A percentile compares a stretch with the other conserved stretches of the same genome.
These are phyloP conservation scores for Arvicanthis niloticus DNA, from an alignment of 2,113 vertebrate species.

Conservation along the genomic window DNA sequence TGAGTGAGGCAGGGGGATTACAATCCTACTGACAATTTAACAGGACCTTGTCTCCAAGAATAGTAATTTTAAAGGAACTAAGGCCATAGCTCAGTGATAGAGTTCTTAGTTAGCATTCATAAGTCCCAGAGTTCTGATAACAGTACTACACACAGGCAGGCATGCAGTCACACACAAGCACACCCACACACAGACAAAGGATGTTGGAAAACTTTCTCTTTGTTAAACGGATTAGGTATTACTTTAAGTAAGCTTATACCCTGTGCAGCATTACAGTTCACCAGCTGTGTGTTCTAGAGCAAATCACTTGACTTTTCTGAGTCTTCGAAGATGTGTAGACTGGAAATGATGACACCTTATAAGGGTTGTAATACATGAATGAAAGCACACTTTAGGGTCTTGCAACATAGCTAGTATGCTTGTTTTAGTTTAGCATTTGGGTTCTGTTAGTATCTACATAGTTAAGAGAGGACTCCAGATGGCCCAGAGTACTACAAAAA, in stretches of 20 bases:
- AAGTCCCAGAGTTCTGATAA: not conserved
- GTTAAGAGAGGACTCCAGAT: not conserved
- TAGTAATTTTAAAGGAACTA: not conserved
- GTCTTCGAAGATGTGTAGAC: constrained; percentile 40
- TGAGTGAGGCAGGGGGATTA: not conserved
- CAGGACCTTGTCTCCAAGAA: not conserved
- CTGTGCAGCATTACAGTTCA: not conserved
- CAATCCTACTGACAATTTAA: not conserved
- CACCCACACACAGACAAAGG: not conserved
- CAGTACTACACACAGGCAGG: not conserved
- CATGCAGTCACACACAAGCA: not conserved
- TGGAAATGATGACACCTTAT: constrained; percentile 4
- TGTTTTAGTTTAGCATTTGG: not conserved
- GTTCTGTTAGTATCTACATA: not conserved
- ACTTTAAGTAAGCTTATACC: constrained; percentile 49
- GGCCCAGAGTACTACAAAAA: not conserved
- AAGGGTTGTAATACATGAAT: not conserved
- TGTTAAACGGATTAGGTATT: constrained; percentile 1
- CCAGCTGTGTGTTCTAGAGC: not conserved
- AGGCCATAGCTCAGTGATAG: not conserved
- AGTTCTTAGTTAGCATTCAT: not conserved
- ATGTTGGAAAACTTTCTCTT: not conserved
- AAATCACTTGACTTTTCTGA: constrained; percentile 45
- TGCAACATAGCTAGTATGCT: not conserved
- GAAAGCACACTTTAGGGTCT: not conserved